Evolutionary conservation across 2,113 vertebrate species (phyloP).

Genomic region (Pelvicachromis taeniatus): DNA sequence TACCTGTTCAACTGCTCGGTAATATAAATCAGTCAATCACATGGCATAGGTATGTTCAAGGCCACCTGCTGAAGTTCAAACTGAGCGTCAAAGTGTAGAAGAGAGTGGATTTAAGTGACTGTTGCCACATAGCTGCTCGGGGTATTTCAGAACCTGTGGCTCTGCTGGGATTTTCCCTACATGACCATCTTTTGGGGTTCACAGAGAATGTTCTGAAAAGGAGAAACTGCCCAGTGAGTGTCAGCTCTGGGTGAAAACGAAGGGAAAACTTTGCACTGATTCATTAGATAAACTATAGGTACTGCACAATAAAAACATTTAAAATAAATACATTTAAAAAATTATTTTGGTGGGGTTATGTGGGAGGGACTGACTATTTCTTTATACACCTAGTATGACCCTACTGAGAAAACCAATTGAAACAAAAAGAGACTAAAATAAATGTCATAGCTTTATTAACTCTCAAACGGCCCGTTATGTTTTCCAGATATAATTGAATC

Average conservation of each 20-base stretch:
- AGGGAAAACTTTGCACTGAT: background rate
- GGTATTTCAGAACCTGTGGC: background rate
- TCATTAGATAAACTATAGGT: background rate
- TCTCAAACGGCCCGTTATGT: background rate
- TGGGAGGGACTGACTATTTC: fast-evolving
- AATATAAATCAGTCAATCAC: background rate
- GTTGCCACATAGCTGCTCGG: background rate
- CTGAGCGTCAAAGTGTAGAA: background rate
- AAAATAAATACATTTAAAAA: too few species aligned
- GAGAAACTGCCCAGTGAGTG: background rate
- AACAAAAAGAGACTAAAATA: background rate
- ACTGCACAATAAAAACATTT: background rate
- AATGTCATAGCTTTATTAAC: background rate
- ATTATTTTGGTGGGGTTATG: background rate
- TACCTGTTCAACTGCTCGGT: background rate
- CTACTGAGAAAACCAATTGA: background rate
- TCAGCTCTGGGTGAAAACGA: background rate
- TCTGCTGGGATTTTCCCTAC: background rate
- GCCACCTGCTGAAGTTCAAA: background rate
- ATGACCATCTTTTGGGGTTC: background rate
- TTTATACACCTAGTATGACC: background rate
- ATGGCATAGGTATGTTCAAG: background rate
- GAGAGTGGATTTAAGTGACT: background rate
- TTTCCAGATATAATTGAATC: background rate
- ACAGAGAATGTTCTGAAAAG: background rate